Evolutionary conservation across 2,113 vertebrate genomes (phyloP), one percentile per base, ranked within the genome.

Genomic region (Toxotes chatareus): DNA sequence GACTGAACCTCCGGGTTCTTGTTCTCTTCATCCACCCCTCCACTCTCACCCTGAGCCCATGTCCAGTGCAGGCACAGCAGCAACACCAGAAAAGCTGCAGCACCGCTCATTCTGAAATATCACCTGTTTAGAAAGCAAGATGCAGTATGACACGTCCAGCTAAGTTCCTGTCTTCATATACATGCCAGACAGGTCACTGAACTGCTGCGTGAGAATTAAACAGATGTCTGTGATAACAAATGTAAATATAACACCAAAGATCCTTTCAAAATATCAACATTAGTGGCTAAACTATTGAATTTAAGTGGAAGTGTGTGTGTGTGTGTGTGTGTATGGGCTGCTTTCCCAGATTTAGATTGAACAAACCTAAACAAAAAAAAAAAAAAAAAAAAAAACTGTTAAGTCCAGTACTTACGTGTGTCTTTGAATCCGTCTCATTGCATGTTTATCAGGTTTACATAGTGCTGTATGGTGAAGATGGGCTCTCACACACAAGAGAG

Each of bases 401-500:
- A 6, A n/a, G 10, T 47, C 9, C 4, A 53, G 44, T 0, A 4
- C 12, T 42, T 19, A 53, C 19, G 9, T 65, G 42, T 31, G 17
- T 64, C 16, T 14, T 0, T 7, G 2, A 27, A 66, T 9, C 7
- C 9, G 7, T 42, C 10, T 78, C 13, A 27, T 27, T 47, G 3
- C 6, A 1, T 42, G 23, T 56, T 86, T 49, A 31, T 23, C 46
- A 97, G 97, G 95, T 97, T 42, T 92, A 95, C 84, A 86, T 97
- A 1, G 80, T 93, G 56, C 84, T 97, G 3, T 91, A 91, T 80
- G 96, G 96, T 46, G 93, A 96, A 76, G 62, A 94, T 3, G 93
- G 94, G 16, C 2, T 77, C 64, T 96, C 96, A 0, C 94, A 94
- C 67, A 96, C 96, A 34, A 95, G 87, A 76, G 96, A 96, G 61